phyloP scores from a whole-genome alignment of 2,888 invertebrate species.

The Notodromas monacha region DNA sequence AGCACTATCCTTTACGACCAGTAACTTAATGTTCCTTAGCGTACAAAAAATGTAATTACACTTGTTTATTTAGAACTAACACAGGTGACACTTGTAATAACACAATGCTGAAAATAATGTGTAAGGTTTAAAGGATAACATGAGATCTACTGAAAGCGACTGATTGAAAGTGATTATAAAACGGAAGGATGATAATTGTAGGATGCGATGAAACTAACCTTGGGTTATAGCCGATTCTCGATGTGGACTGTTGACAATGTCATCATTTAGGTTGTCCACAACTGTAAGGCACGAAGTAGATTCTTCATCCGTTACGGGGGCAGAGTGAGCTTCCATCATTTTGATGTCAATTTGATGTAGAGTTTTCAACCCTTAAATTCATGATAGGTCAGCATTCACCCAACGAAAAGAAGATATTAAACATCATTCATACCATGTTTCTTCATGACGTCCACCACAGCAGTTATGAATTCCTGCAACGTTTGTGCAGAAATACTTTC shows the following conservation, averaged over 20 bases:
- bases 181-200: constrained; percentile 4
- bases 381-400: constrained; percentile 4
- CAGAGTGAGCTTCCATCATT: constrained; percentile 4
- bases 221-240: constrained; percentile 4
- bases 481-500: constrained; percentile 4
- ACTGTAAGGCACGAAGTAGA: constrained; percentile 4
- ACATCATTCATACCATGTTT: constrained; percentile 4
- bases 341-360: constrained; percentile 4
- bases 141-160: constrained; percentile 4
- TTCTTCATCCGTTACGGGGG: constrained; percentile 4
- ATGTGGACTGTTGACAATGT: constrained; percentile 4
- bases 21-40: constrained; percentile 4
- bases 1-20: constrained; percentile 4
- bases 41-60: constrained; percentile 4
- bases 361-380: constrained; percentile 4
- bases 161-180: constrained; percentile 4
- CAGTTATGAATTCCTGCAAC: constrained; percentile 4
- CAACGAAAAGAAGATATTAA: constrained; percentile 4
- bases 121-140: constrained; percentile 4
- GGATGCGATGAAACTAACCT: constrained; percentile 4
- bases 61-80: constrained; percentile 4
- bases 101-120: constrained; percentile 4
- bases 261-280: constrained; percentile 4
- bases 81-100: constrained; percentile 4
- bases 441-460: constrained; percentile 4